phyloP scores from a whole-genome alignment of 2,797 vertebrate genomes.

The Gadopsis bispinosus region DNA sequence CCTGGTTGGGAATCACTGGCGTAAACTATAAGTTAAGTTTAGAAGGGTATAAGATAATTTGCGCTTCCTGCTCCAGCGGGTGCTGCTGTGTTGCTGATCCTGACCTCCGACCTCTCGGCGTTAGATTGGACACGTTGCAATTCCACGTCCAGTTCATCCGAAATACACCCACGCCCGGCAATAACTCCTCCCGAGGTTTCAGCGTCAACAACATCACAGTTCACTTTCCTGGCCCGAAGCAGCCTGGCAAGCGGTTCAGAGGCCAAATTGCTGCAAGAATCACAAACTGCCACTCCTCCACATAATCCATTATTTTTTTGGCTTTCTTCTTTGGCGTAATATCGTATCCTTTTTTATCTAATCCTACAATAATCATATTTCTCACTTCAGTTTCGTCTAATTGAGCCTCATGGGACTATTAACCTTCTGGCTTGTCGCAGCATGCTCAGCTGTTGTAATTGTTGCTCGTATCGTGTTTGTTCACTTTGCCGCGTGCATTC shows the following conservation, averaged over 20 bases:
- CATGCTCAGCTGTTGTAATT: neutral
- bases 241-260: neutral
- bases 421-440: neutral
- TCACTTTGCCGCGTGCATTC: neutral
- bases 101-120: neutral
- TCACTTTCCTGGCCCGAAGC: neutral
- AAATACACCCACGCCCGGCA: neutral
- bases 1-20: no score
- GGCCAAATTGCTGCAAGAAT: neutral
- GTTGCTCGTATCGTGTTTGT: constrained; percentile 14
- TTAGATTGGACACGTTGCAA: neutral
- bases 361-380: neutral
- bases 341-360: neutral
- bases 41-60: neutral
- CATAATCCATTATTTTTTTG: neutral
- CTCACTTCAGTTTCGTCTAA: constrained; percentile 4
- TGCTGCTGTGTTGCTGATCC: neutral
- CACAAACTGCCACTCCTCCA: neutral
- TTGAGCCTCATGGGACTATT: neutral
- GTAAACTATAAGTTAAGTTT: neutral
- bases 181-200: neutral
- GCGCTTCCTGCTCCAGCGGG: no score
- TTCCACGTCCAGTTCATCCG: neutral
- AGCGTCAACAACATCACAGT: neutral
- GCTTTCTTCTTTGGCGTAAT: neutral